Evolutionary conservation across 2,797 vertebrate species (phyloP).

Genomic region (Buphagus erythrorhynchus): DNA sequence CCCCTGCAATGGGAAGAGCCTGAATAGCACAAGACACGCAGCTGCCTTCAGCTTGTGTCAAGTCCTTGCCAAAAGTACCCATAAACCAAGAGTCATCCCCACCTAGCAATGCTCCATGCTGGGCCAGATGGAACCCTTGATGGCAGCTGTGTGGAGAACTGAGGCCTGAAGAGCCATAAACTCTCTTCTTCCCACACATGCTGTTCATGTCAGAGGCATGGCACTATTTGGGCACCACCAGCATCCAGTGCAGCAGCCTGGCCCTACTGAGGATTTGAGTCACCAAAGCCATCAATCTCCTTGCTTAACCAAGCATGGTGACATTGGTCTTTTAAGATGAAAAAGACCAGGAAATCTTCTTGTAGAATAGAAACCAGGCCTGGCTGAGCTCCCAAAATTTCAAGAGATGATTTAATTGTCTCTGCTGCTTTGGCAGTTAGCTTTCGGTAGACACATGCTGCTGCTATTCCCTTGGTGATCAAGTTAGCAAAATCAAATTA

Average conservation of each 20-base stretch:
- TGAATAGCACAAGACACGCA: not conserved
- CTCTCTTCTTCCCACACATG: not conserved
- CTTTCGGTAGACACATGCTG: slow-evolving; percentile 17
- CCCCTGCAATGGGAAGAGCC: not conserved
- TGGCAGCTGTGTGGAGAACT: not conserved
- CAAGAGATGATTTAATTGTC: slow-evolving; percentile 26
- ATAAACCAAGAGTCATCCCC: not conserved
- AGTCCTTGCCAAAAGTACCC: not conserved
- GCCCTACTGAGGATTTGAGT: accelerated
- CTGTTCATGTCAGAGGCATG: not conserved
- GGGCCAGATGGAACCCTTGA: not conserved
- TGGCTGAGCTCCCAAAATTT: slow-evolving; percentile 38
- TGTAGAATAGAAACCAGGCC: not conserved
- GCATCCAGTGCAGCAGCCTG: not conserved
- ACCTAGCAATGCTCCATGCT: not conserved
- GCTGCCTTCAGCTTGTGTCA: not conserved
- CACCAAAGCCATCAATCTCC: not conserved
- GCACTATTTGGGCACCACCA: not conserved
- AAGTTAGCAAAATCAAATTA: slow-evolving; percentile 25
- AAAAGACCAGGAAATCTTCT: not conserved
- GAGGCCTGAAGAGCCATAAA: not conserved
- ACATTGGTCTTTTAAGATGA: not conserved
- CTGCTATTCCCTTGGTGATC: not conserved
- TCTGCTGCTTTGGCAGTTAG: slow-evolving; percentile 20
- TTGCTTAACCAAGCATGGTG: not conserved